Conservation (phyloP, 1,140 invertebrate species). For the Diorhabda elongata region DNA sequence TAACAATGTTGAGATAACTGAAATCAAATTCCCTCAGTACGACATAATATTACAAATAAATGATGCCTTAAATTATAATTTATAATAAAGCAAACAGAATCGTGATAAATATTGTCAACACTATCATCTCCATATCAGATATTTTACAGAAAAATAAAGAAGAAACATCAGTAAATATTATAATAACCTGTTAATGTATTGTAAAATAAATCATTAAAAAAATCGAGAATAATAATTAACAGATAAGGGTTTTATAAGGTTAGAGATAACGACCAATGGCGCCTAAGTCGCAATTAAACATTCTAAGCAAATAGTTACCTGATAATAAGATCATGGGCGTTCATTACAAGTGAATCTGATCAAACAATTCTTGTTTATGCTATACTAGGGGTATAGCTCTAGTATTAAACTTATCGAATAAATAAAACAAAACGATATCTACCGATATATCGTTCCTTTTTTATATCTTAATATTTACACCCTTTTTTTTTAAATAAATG, state of each 20-base stretch:
- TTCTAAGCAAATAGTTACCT: not conserved
- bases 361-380: too few species aligned
- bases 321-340: conserved; percentile 1
- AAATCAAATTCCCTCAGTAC: conserved; percentile 13
- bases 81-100: conserved; percentile 23
- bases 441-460: too few species aligned
- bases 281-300: conserved; percentile 19
- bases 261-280: conserved; percentile 19
- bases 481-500: too few species aligned
- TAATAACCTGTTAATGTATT: conserved; percentile 24
- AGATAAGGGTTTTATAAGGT: conserved; percentile 23
- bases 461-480: too few species aligned
- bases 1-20: conserved; percentile 20
- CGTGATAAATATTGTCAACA: conserved; percentile 23
- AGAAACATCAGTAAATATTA: conserved; percentile 23
- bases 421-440: too few species aligned
- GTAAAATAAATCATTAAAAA: conserved; percentile 24
- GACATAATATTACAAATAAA: conserved; percentile 22
- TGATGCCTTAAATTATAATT: conserved; percentile 18
- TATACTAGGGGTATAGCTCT: too few species aligned
- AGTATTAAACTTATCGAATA: too few species aligned
- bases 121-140: conserved; percentile 22
- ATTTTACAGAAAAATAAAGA: conserved; percentile 20
- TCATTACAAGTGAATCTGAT: not conserved
- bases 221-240: conserved; percentile 24